phyloP scores from a whole-genome alignment of 1,140 invertebrate genomes.

The Bombus sylvicola region DNA sequence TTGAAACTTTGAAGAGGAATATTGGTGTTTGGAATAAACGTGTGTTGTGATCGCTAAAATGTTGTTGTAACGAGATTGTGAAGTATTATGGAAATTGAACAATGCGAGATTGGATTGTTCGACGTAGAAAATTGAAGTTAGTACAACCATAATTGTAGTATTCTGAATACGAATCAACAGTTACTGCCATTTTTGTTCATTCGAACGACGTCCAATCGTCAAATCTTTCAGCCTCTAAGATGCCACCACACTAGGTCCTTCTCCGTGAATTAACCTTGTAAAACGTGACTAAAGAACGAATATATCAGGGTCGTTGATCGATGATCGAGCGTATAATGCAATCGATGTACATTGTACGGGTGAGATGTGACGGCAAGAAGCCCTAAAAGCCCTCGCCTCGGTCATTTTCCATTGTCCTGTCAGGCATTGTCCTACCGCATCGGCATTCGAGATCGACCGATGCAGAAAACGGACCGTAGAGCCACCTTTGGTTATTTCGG shows the following conservation, averaged over 20 bases:
- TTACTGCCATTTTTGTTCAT: background rate
- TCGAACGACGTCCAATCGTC: background rate
- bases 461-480: background rate
- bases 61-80: background rate
- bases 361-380: background rate
- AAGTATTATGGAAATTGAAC: no score
- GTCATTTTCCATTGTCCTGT: constrained; percentile 4
- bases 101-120: no score
- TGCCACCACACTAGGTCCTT: background rate
- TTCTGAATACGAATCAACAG: no score
- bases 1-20: background rate
- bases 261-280: background rate
- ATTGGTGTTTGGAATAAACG: background rate
- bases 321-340: background rate
- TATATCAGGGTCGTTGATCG: background rate
- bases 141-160: no score
- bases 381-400: background rate
- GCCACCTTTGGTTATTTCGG: background rate
- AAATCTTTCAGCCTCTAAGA: background rate
- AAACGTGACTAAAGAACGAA: background rate
- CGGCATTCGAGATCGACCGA: background rate
- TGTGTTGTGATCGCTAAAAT: background rate
- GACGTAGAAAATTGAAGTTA: no score
- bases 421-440: background rate
- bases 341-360: background rate